phyloP scores from a whole-genome alignment of 2,888 invertebrate genomes.

The Gastrophysa polygoni region DNA sequence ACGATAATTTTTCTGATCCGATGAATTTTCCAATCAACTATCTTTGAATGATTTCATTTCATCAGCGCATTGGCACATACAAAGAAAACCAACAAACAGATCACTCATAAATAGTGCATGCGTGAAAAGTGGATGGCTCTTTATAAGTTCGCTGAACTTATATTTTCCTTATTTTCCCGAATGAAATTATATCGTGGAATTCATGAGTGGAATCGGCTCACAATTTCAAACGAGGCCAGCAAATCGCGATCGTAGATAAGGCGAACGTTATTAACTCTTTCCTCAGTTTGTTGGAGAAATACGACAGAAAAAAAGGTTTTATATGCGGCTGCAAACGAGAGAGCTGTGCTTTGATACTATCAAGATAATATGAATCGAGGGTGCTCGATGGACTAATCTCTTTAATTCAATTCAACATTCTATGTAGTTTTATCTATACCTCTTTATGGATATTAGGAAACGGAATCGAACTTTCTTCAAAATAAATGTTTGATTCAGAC shows the following conservation, averaged over 20 bases:
- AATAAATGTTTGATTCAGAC: too few species aligned
- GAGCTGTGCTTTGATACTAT: not conserved
- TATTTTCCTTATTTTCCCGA: constrained; percentile 16
- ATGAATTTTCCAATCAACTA: too few species aligned
- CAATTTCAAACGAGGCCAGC: constrained; percentile 28
- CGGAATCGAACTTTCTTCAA: too few species aligned
- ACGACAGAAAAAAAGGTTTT: not conserved
- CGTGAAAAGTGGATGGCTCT: not conserved
- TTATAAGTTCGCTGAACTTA: constrained; percentile 26
- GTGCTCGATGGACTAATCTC: too few species aligned
- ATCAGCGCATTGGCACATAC: not conserved
- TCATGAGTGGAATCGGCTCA: constrained; percentile 29
- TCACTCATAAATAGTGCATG: too few species aligned
- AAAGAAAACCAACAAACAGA: too few species aligned
- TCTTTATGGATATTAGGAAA: too few species aligned
- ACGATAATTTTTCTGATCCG: too few species aligned
- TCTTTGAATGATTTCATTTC: too few species aligned
- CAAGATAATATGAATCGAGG: too few species aligned
- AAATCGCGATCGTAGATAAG: constrained; percentile 32
- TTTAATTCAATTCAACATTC: too few species aligned
- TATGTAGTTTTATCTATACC: too few species aligned
- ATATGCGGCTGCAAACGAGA: not conserved
- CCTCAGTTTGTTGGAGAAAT: constrained; percentile 12
- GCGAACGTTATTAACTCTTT: constrained; percentile 24
- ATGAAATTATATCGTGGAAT: constrained; percentile 31